These are phyloP conservation scores for Scomber colias DNA, from an alignment of 2,113 vertebrate genomes.

Conservation along the genomic window DNA sequence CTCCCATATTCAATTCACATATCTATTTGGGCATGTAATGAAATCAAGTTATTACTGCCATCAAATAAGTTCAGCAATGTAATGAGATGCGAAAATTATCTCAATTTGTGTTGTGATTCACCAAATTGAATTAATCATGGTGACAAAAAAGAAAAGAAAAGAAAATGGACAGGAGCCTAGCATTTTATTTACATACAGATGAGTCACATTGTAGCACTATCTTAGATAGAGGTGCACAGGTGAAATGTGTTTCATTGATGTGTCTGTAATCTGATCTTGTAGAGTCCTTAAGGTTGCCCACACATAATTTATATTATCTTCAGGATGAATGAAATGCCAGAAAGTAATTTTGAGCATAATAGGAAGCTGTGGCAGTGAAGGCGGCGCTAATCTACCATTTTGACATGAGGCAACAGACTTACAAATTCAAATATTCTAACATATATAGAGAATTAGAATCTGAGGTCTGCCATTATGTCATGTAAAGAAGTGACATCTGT, in stretches of 20 bases:
- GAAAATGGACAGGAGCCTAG: slow-evolving; percentile 11
- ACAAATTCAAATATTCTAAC: neutral
- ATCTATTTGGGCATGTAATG: slow-evolving; percentile 63
- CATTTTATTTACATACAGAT: slow-evolving; percentile 72
- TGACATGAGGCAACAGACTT: slow-evolving; percentile 35
- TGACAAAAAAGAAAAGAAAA: slow-evolving; percentile 19
- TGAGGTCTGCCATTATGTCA: neutral
- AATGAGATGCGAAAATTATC: slow-evolving; percentile 55
- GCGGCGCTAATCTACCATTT: slow-evolving; percentile 41
- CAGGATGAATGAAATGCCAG: slow-evolving; percentile 66
- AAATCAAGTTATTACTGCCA: slow-evolving; percentile 55
- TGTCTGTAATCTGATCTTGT: slow-evolving; percentile 63
- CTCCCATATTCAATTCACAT: slow-evolving; percentile 32
- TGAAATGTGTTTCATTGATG: slow-evolving; percentile 64
- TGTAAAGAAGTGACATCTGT: neutral
- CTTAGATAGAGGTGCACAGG: slow-evolving; percentile 29
- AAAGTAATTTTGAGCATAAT: slow-evolving; percentile 71
- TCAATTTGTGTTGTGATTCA: slow-evolving; percentile 55
- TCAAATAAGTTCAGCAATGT: slow-evolving; percentile 38
- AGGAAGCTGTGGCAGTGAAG: slow-evolving; percentile 21
- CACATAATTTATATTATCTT: slow-evolving; percentile 66
- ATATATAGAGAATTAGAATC: neutral
- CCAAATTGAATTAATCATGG: slow-evolving; percentile 50
- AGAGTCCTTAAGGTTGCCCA: slow-evolving; percentile 47
- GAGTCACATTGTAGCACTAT: slow-evolving; percentile 43